phyloP scores from a whole-genome alignment of 2,797 vertebrate species.

The Aplochiton taeniatus region DNA sequence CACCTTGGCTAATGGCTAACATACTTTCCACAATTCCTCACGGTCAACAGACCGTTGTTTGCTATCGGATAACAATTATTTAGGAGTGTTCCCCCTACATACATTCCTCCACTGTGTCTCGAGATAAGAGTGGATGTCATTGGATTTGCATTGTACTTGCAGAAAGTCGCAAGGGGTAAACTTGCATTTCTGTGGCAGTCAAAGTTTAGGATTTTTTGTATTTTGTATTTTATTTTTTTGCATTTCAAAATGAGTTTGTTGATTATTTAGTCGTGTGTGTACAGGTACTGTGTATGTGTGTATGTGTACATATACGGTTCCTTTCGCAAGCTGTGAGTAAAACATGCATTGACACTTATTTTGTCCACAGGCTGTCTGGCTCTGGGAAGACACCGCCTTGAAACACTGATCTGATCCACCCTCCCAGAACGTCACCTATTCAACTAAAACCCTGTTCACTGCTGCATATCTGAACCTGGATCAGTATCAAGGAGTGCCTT shows the following conservation, averaged over 20 bases:
- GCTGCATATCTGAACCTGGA: conserved; percentile 16
- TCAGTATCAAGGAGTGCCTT: conserved; percentile 40
- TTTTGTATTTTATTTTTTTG: conserved; percentile 52
- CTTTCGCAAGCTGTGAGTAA: conserved; percentile 62
- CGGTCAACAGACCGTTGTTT: conserved; percentile 39
- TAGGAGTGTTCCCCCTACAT: conserved; percentile 41
- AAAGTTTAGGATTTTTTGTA: conserved; percentile 31
- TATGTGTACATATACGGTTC: conserved; percentile 47
- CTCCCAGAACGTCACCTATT: not conserved
- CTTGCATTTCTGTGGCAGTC: conserved; percentile 60
- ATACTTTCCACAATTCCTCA: conserved; percentile 45
- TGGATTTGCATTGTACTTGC: conserved; percentile 69
- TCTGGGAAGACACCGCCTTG: conserved; percentile 50
- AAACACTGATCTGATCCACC: conserved; percentile 26
- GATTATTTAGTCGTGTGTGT: conserved; percentile 7
- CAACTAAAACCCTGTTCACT: not conserved
- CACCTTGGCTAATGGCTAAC: conserved; percentile 38
- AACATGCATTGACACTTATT: conserved; percentile 67
- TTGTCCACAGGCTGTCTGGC: conserved; percentile 55
- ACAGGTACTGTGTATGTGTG: conserved; percentile 11
- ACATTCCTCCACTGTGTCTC: conserved; percentile 60
- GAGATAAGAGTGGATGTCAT: conserved; percentile 50
- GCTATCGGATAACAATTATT: conserved; percentile 35
- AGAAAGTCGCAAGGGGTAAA: conserved; percentile 52
- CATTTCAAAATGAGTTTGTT: not conserved